These are phyloP conservation scores for Psittacula derbiana DNA, from an alignment of 2,797 vertebrate species.

Conservation along the genomic window DNA sequence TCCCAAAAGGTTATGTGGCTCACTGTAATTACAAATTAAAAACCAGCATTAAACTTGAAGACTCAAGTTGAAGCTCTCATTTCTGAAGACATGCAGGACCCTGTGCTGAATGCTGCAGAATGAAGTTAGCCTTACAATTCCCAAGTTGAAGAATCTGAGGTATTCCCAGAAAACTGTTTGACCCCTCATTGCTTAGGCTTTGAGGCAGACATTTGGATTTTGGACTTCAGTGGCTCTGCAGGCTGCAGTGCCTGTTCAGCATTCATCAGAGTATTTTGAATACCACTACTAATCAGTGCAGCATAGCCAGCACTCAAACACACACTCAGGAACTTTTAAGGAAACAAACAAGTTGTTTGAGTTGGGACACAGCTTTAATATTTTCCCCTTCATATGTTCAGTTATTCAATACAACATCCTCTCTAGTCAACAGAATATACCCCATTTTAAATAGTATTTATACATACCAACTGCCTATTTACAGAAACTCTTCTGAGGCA, in stretches of 20 bases:
- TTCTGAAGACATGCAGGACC: neutral
- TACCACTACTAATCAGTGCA: neutral
- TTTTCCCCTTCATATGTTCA: neutral
- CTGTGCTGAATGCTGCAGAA: neutral
- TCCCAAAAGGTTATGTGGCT: neutral
- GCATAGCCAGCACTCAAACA: neutral
- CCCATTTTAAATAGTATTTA: neutral
- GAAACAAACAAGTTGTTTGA: neutral
- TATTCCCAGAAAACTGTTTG: neutral
- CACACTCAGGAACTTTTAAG: neutral
- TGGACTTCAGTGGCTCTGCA: neutral
- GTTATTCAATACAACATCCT: neutral
- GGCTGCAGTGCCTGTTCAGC: neutral
- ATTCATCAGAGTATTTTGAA: neutral
- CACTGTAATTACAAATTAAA: neutral
- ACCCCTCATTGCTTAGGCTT: neutral
- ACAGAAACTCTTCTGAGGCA: neutral
- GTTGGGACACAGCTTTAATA: neutral
- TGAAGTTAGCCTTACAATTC: neutral
- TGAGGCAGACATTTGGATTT: neutral
- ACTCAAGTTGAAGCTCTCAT: neutral
- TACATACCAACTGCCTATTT: neutral
- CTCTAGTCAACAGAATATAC: neutral
- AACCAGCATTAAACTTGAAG: neutral
- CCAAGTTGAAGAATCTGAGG: neutral